Percentiles rank a stretch among this genome's conserved stretches.
These are phyloP conservation scores for Mormyrus lacerda DNA, from an alignment of 2,113 vertebrate genomes.

Conservation along the genomic window DNA sequence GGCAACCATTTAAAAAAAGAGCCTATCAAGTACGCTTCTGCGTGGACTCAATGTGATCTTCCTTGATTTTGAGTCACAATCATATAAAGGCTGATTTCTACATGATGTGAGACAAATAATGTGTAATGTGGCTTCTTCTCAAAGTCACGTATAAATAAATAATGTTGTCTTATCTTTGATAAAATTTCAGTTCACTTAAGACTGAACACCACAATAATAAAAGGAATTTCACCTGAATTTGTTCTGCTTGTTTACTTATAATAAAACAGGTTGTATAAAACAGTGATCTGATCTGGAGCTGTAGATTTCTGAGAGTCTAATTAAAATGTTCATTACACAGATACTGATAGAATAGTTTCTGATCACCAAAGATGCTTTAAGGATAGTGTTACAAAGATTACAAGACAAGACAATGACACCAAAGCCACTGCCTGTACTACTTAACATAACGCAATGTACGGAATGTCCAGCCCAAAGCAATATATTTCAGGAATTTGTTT, in stretches of 20 bases:
- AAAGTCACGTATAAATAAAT: neutral
- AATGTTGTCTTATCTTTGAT: neutral
- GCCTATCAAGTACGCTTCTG: neutral
- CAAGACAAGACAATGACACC: neutral
- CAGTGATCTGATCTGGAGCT: neutral
- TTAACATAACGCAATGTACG: neutral
- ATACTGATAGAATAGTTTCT: neutral
- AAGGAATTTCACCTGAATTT: neutral
- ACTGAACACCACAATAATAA: neutral
- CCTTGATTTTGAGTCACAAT: neutral
- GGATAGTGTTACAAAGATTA: neutral
- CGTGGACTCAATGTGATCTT: neutral
- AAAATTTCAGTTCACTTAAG: neutral
- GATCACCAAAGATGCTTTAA: neutral
- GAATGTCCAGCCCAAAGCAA: neutral
- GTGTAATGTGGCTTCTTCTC: neutral
- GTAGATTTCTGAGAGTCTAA: neutral
- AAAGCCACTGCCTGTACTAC: neutral
- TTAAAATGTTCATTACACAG: neutral
- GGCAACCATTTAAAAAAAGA: neutral
- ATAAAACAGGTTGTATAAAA: neutral
- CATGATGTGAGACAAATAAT: neutral
- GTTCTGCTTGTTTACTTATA: neutral
- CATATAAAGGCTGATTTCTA: neutral
- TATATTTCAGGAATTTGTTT: neutral